These are phyloP conservation scores for Eurystomus gularis DNA, from an alignment of 2,113 vertebrate species.

Conservation along the genomic window DNA sequence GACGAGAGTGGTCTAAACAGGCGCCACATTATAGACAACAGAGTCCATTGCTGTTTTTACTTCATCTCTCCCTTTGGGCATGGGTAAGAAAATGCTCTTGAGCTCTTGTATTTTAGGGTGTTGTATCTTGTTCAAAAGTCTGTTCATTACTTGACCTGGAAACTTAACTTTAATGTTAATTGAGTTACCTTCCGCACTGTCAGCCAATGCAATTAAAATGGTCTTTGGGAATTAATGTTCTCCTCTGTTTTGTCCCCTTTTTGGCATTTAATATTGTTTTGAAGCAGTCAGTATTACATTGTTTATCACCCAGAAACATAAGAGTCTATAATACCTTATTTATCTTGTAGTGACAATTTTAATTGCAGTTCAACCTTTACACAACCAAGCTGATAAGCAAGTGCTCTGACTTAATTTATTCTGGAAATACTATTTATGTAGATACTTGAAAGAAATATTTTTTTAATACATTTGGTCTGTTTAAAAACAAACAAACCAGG, in stretches of 20 bases:
- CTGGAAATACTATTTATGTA: not conserved
- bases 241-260: not conserved
- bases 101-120: not conserved
- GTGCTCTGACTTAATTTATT: not conserved
- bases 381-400: not conserved
- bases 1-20: constrained; percentile 89
- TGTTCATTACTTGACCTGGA: not conserved
- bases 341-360: not conserved
- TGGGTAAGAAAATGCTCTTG: constrained; percentile 71
- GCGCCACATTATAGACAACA: constrained; percentile 88
- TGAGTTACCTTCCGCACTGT: not conserved
- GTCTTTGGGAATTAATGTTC: not conserved
- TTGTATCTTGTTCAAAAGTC: not conserved
- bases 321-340: not conserved
- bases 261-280: not conserved
- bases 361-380: not conserved
- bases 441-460: not conserved
- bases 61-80: constrained; percentile 93
- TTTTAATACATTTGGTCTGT: not conserved
- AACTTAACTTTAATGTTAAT: not conserved
- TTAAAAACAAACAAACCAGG: not conserved
- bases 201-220: not conserved
- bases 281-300: not conserved
- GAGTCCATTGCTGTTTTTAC: constrained; percentile 91
- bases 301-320: not conserved